Evolutionary conservation across 2,797 vertebrate genomes (phyloP).

Genomic region (Percopsis omiscomaycus): DNA sequence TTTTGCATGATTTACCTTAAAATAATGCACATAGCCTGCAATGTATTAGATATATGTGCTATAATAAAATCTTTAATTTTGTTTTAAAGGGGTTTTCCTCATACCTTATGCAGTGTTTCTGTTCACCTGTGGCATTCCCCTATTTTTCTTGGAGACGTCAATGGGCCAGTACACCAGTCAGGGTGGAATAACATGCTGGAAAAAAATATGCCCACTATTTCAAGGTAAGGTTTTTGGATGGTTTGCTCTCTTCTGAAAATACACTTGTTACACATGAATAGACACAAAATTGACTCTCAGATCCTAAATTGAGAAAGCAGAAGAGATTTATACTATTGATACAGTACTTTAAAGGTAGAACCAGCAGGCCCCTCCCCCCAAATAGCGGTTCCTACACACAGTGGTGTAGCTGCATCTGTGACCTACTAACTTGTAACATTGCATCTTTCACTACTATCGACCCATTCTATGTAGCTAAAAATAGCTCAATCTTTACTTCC

Average conservation of each 20-base stretch:
- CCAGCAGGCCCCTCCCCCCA: too few species aligned
- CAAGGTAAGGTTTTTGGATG: slow-evolving; percentile 59
- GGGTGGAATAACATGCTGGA: slow-evolving; percentile 80
- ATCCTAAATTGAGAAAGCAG: too few species aligned
- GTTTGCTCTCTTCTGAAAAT: neutral
- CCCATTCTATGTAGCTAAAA: too few species aligned
- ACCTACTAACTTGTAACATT: too few species aligned
- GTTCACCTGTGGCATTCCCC: slow-evolving; percentile 78
- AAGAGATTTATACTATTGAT: too few species aligned
- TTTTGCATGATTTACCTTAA: too few species aligned
- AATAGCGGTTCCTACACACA: too few species aligned
- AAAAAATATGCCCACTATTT: slow-evolving; percentile 79
- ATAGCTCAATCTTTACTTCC: too few species aligned
- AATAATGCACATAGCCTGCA: too few species aligned
- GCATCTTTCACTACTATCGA: too few species aligned
- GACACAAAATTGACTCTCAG: neutral
- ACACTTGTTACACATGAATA: neutral
- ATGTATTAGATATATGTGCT: neutral
- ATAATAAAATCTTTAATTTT: slow-evolving; percentile 7
- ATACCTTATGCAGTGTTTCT: slow-evolving; percentile 80
- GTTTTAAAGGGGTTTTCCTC: slow-evolving; percentile 75
- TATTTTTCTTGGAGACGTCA: slow-evolving; percentile 80
- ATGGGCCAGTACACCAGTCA: slow-evolving; percentile 81
- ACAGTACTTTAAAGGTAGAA: too few species aligned
- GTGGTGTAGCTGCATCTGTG: too few species aligned